Evolutionary conservation across 2,113 vertebrate genomes (phyloP).

Genomic region (Terrapene triunguis): DNA sequence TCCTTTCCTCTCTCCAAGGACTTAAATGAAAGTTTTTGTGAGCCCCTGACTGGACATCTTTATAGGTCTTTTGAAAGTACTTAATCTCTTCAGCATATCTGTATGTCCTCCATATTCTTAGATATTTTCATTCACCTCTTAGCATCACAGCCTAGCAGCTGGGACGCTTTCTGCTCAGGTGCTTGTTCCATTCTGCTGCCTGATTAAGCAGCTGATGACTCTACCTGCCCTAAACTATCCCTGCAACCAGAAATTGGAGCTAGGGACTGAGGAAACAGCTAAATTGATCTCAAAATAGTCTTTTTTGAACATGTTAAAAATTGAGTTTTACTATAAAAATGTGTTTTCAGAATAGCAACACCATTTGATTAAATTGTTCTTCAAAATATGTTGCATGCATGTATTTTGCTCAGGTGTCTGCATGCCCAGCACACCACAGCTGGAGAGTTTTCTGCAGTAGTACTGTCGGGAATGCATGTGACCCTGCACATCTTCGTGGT

Average conservation of each 20-base stretch:
- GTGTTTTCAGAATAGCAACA: too few species aligned
- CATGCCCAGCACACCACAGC: too few species aligned
- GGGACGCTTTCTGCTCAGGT: neutral
- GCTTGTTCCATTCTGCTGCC: neutral
- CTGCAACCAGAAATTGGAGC: neutral
- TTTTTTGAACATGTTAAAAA: too few species aligned
- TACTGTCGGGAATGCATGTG: too few species aligned
- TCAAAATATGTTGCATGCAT: too few species aligned
- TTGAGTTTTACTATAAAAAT: too few species aligned
- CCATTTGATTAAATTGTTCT: too few species aligned
- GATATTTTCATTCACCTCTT: neutral
- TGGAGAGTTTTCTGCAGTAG: too few species aligned
- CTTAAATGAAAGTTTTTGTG: neutral
- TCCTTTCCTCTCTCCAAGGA: neutral
- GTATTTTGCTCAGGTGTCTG: too few species aligned
- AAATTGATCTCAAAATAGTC: neutral
- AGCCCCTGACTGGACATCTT: neutral
- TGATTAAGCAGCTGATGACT: neutral
- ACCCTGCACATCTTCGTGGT: too few species aligned
- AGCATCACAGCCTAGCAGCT: neutral
- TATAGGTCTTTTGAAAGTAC: neutral
- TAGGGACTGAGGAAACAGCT: neutral
- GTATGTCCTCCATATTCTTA: rapidly evolving
- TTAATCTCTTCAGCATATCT: neutral
- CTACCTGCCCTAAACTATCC: neutral